A percentile compares a stretch with the other conserved stretches of the same genome.
Conservation (phyloP, 2,113 vertebrate genomes). For the Synchiropus splendidus region DNA sequence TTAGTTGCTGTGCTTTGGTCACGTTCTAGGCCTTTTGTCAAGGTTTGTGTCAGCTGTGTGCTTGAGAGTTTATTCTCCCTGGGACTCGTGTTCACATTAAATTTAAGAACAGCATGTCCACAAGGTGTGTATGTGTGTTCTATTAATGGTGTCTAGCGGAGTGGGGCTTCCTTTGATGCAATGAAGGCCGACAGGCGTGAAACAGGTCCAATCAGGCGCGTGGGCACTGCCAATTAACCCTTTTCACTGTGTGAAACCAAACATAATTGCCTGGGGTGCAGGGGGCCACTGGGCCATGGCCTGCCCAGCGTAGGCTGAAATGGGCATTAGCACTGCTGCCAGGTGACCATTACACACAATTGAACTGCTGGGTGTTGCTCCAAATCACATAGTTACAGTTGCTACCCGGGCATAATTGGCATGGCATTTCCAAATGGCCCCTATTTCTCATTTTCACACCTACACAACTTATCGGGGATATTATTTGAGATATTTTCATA, state of each 20-base stretch:
- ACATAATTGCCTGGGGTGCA: constrained; percentile 65
- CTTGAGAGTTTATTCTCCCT: not conserved
- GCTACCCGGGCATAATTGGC: constrained; percentile 49
- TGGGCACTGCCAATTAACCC: constrained; percentile 70
- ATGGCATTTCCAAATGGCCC: constrained; percentile 48
- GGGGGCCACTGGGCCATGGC: constrained; percentile 50
- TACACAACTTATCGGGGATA: constrained; percentile 28
- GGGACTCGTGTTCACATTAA: not conserved
- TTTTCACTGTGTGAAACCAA: constrained; percentile 67
- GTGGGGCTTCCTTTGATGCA: constrained; percentile 59
- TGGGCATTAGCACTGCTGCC: constrained; percentile 57
- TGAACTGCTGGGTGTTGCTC: constrained; percentile 50
- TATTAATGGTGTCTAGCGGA: constrained; percentile 53
- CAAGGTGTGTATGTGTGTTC: constrained; percentile 20
- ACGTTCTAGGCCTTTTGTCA: no score
- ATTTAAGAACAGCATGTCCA: constrained; percentile 12
- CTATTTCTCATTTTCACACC: constrained; percentile 49
- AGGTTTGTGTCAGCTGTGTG: not conserved
- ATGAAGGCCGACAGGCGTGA: constrained; percentile 72
- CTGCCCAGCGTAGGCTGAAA: constrained; percentile 59
- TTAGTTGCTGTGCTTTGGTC: no score
- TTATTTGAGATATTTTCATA: constrained; percentile 15
- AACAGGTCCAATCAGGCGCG: constrained; percentile 70
- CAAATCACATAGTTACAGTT: constrained; percentile 58
- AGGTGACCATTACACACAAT: constrained; percentile 62